Evolutionary conservation across 1,140 invertebrate genomes (phyloP).

Genomic region (Eumeta japonica): DNA sequence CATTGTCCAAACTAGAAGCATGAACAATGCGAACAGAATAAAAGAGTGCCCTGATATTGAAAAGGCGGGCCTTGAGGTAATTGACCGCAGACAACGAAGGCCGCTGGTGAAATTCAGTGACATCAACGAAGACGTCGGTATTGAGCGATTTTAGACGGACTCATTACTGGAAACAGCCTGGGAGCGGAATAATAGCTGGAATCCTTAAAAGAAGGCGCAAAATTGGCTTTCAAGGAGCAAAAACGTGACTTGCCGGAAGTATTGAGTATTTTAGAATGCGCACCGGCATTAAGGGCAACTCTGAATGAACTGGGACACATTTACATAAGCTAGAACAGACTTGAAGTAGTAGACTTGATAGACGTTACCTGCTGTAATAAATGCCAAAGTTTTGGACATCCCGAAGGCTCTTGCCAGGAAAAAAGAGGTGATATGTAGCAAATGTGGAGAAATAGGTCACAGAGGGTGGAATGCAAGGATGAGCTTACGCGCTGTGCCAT

Average conservation of each 20-base stretch:
- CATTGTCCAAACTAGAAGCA: slow-evolving; percentile 2
- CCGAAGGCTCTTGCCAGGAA: slow-evolving; percentile 14
- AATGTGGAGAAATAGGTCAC: slow-evolving; percentile 15
- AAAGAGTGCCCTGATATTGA: neutral
- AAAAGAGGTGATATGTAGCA: slow-evolving; percentile 6
- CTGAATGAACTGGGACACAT: slow-evolving; percentile 1
- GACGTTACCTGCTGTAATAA: slow-evolving; percentile 15
- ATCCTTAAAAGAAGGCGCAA: neutral
- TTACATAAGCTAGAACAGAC: slow-evolving; percentile 11
- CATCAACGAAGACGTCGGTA: too few species aligned
- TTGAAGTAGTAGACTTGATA: slow-evolving; percentile 9
- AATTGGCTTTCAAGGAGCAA: slow-evolving; percentile 3
- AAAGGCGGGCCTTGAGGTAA: slow-evolving; percentile 1
- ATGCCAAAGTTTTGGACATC: slow-evolving; percentile 22
- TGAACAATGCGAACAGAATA: neutral
- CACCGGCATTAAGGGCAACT: neutral
- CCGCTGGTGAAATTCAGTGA: slow-evolving; percentile 5
- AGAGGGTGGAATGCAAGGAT: slow-evolving; percentile 7
- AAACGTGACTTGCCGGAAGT: neutral
- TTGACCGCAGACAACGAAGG: neutral
- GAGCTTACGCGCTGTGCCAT: too few species aligned
- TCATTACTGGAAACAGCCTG: too few species aligned
- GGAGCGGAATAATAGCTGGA: too few species aligned
- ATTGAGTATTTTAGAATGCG: slow-evolving; percentile 4
- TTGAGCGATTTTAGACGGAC: too few species aligned